Conservation (phyloP, 2,888 invertebrate species). For the Lasioglossum oenotherae region DNA sequence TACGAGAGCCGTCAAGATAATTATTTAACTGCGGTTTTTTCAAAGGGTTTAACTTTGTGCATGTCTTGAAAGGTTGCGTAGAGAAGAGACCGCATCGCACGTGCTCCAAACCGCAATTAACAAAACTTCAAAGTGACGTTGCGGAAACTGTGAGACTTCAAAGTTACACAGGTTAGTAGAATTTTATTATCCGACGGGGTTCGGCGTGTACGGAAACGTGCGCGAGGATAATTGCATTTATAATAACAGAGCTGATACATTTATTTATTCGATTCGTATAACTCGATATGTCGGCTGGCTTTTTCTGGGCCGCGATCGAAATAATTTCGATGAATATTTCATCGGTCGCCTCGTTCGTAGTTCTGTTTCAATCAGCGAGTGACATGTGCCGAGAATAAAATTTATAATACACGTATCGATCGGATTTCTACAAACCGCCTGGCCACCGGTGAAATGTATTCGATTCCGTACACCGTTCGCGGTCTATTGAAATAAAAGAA, state of each 20-base stretch:
- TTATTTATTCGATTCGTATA: background rate
- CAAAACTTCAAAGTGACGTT: background rate
- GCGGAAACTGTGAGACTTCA: background rate
- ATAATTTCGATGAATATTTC: background rate
- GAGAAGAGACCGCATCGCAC: background rate
- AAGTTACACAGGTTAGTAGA: background rate
- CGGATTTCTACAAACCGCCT: background rate
- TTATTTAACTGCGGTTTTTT: background rate
- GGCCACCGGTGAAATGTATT: background rate
- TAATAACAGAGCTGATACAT: background rate
- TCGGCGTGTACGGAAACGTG: background rate
- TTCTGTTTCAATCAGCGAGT: conserved; percentile 9
- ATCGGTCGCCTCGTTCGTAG: background rate
- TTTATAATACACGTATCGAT: background rate
- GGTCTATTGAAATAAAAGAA: background rate
- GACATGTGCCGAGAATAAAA: conserved; percentile 4
- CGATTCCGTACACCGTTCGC: background rate
- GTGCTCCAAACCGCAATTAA: background rate
- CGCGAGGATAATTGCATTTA: background rate
- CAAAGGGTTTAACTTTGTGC: background rate
- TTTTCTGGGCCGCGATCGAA: background rate
- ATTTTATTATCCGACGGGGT: background rate
- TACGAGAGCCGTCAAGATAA: no score
- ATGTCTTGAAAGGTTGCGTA: background rate
- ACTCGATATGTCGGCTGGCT: background rate